Base-by-base conservation (phyloP, 2,888 invertebrate species). In the Nudaria mundana region DNA sequence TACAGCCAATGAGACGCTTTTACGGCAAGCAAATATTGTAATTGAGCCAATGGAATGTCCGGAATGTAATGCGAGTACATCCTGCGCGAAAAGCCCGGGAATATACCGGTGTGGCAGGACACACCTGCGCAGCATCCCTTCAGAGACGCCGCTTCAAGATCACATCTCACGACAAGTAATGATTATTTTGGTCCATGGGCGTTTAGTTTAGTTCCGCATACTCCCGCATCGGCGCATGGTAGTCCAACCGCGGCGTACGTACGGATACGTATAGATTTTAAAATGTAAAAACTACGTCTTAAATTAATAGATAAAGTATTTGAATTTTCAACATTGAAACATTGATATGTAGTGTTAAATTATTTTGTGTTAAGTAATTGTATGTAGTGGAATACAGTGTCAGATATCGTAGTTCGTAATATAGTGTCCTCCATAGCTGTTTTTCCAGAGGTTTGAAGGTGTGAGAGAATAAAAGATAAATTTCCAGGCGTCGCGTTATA, bases 101-200 rank as follows among this genome's bases (percentile, higher is more conserved):
- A 76, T 71, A 69, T 66, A 40, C 56, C 54, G 68, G 71, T 73
- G 69, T 68, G 71, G 67, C 68, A 64, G 63, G 36, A 75, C 71
- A 81, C 77, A 81, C 77, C 79, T 81, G 84, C 86, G 85, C 85
- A 84, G 78, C 81, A 81, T 81, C 81, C 68, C 77, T 60, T 63
- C 60, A 68, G 63, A 68, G 76, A 76, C 74, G 76, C 74, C 71
- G 67, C 65, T 71, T 66, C 76, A 77, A 85, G 86, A 85, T 86
- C 86, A 83, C 86, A 87, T 88, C 88, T 86, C 81, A 78, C 79
- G 81, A 83, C 86, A 89, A 89, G 84, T 89, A 89, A 89, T 87
- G 89, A 89, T 89, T 89, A 89, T 89, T 89, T 88, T 77, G 83
- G 88, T 87, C 82, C 81, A 76, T 74, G 75, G 75, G 62, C 71